Conservation (phyloP, 2,113 vertebrate species). For the Balaenoptera acutorostrata region DNA sequence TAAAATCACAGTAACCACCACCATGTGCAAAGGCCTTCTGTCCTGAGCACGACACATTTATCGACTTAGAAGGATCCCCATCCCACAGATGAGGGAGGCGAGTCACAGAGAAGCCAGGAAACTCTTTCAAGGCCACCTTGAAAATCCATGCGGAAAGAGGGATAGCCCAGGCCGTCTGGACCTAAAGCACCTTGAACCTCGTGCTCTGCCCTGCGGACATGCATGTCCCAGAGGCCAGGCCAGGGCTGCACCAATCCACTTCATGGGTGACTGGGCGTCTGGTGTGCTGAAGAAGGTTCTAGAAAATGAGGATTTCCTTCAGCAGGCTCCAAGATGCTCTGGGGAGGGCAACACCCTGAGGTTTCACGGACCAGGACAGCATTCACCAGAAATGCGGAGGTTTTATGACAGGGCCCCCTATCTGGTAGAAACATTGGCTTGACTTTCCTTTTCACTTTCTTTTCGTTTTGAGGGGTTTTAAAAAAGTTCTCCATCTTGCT, state of each 20-base stretch:
- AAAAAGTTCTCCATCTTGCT: neutral
- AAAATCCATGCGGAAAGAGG: neutral
- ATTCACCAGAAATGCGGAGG: accelerated
- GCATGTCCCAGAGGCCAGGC: neutral
- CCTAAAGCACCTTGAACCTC: too few relatives aligned
- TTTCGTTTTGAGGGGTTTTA: neutral
- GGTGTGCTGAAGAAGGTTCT: neutral
- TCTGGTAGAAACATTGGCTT: accelerated
- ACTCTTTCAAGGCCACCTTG: neutral
- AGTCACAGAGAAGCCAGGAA: too few relatives aligned
- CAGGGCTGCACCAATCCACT: accelerated
- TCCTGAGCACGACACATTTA: accelerated
- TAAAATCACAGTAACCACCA: accelerated
- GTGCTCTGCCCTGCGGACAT: too few relatives aligned
- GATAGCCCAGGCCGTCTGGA: accelerated
- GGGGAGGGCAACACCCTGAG: too few relatives aligned
- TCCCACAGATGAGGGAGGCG: neutral
- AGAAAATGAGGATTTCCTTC: neutral
- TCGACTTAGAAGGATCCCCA: accelerated
- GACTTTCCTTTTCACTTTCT: neutral
- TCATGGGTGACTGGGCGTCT: accelerated
- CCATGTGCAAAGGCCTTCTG: neutral
- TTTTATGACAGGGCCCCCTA: accelerated
- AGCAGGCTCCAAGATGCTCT: neutral
- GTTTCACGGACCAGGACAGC: accelerated